phyloP scores from a whole-genome alignment of 2,113 vertebrate species.

The Mobula birostris region DNA sequence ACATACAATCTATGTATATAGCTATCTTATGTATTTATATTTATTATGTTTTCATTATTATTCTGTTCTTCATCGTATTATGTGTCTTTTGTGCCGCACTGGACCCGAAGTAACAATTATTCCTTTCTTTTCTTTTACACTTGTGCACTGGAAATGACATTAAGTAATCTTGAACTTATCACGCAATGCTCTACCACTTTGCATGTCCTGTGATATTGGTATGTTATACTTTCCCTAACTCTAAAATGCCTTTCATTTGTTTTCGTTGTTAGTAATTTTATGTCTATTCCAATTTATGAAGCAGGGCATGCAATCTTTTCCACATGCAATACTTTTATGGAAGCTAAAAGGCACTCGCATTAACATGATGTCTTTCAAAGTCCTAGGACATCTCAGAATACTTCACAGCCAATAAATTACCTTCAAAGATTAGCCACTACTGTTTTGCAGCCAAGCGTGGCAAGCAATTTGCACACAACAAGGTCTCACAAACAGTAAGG shows the following conservation, averaged over 20 bases:
- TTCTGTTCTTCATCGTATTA: too few species aligned
- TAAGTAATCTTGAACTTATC: neutral
- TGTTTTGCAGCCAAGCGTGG: neutral
- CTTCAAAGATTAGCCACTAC: neutral
- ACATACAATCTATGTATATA: too few species aligned
- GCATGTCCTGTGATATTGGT: neutral
- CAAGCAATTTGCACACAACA: neutral
- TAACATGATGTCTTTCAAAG: neutral
- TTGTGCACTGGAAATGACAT: too few species aligned
- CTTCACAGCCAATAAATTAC: constrained; percentile 9
- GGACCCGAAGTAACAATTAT: too few species aligned
- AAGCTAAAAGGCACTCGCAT: neutral
- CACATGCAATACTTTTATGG: neutral
- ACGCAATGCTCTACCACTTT: neutral
- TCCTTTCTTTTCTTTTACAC: too few species aligned
- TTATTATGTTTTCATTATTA: too few species aligned
- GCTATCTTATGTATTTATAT: too few species aligned
- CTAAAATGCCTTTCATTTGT: neutral
- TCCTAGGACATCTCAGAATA: neutral
- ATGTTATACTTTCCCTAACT: neutral
- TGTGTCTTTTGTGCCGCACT: too few species aligned
- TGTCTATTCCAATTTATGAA: neutral
- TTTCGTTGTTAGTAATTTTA: neutral
- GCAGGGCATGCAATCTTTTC: neutral
- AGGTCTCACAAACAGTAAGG: neutral